A percentile compares a stretch with the other conserved stretches of the same genome.
Conservation (phyloP, 2,797 vertebrate genomes). For the Alectoris magna region DNA sequence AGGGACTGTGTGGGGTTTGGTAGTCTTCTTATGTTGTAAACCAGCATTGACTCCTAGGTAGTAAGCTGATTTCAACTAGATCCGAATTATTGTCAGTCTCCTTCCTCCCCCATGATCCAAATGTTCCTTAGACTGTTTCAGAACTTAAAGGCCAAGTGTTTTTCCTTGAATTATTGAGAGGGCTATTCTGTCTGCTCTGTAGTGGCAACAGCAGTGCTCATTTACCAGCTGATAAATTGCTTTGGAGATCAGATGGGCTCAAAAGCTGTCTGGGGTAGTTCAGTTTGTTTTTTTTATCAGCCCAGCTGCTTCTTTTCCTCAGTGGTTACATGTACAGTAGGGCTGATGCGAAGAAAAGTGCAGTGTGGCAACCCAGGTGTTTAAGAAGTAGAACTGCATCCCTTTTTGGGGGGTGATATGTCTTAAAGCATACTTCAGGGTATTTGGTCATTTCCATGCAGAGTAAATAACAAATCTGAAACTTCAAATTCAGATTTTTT, state of each 20-base stretch:
- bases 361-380: rapidly evolving
- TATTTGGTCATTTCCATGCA: background rate
- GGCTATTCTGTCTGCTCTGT: background rate
- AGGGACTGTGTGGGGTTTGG: background rate
- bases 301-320: background rate
- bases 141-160: background rate
- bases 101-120: background rate
- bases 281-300: background rate
- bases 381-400: background rate
- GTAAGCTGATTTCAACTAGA: background rate
- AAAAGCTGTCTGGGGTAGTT: background rate
- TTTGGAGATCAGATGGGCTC: background rate
- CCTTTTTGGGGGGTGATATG: background rate
- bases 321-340: rapidly evolving
- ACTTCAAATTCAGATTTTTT: background rate
- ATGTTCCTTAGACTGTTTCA: background rate
- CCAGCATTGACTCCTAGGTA: background rate
- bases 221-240: rapidly evolving
- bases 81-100: background rate
- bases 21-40: background rate
- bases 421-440: background rate
- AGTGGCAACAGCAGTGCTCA: no score
- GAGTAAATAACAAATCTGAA: background rate
- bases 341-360: background rate
- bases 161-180: background rate